These are phyloP conservation scores for Lipotes vexillifer DNA, from an alignment of 2,113 vertebrate species.

Conservation along the genomic window DNA sequence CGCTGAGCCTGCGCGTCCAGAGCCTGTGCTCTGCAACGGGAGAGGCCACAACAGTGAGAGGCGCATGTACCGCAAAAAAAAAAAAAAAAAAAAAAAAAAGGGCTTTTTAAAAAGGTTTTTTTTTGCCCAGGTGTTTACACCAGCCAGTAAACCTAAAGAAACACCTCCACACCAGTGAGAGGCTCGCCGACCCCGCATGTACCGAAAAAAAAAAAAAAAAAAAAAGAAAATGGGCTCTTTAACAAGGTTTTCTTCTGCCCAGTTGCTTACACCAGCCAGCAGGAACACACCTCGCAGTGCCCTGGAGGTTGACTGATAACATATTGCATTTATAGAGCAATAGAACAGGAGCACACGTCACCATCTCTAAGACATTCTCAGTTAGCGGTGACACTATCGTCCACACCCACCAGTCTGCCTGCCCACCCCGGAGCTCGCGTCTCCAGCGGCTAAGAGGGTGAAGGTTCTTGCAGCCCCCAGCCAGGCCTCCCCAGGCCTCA, in stretches of 20 bases:
- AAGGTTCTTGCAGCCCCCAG: neutral
- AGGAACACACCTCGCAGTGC: neutral
- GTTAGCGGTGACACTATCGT: neutral
- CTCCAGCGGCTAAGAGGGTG: neutral
- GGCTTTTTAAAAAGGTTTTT: neutral
- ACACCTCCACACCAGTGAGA: no score
- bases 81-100: neutral
- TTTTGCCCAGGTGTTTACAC: neutral
- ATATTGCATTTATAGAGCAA: neutral
- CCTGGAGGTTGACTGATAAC: neutral
- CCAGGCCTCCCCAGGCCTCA: neutral
- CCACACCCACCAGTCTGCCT: neutral
- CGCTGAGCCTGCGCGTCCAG: no score
- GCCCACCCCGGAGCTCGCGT: neutral
- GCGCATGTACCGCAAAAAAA: no score
- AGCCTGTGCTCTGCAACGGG: no score
- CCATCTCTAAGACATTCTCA: no score
- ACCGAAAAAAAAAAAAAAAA: no score
- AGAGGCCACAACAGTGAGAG: no score
- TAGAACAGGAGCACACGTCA: no score
- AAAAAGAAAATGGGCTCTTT: neutral
- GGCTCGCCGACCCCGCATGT: no score
- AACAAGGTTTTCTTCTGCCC: neutral
- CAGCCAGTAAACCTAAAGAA: no score
- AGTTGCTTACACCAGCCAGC: neutral